These are phyloP conservation scores for Rhinolophus sinicus DNA, from an alignment of 2,113 vertebrate genomes.

Conservation along the genomic window DNA sequence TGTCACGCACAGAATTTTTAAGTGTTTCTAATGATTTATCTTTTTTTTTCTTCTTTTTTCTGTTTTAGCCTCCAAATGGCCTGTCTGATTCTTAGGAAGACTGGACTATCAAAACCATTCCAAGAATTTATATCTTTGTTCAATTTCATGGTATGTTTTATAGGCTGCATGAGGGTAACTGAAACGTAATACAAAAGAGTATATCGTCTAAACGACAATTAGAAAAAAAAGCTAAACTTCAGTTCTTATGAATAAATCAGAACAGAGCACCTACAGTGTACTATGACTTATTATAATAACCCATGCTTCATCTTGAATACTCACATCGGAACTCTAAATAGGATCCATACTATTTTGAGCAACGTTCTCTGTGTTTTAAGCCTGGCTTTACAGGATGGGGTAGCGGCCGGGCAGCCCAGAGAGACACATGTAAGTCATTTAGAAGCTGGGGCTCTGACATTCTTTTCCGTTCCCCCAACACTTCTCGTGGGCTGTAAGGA, in stretches of 20 bases:
- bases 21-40: conserved; percentile 88
- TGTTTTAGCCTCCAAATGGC: conserved; percentile 80
- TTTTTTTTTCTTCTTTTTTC: conserved; percentile 55
- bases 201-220: background rate
- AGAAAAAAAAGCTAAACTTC: conserved; percentile 5
- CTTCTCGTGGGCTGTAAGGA: background rate
- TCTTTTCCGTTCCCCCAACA: background rate
- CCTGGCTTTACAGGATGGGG: background rate
- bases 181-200: conserved; percentile 68
- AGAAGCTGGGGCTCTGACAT: background rate
- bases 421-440: background rate
- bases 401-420: rapidly evolving
- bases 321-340: background rate
- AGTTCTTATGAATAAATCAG: conserved; percentile 7
- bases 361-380: background rate
- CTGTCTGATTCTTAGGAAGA: conserved; percentile 73
- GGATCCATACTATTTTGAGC: background rate
- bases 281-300: background rate
- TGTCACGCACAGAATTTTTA: conserved; percentile 87
- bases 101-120: conserved; percentile 79
- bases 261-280: background rate
- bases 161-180: conserved; percentile 63
- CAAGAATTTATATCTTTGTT: conserved; percentile 81
- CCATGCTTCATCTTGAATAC: background rate
- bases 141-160: conserved; percentile 77